Percentiles rank a stretch among this genome's conserved stretches.
Conservation (phyloP, 2,797 vertebrate species). For the Pempheris klunzingeri region DNA sequence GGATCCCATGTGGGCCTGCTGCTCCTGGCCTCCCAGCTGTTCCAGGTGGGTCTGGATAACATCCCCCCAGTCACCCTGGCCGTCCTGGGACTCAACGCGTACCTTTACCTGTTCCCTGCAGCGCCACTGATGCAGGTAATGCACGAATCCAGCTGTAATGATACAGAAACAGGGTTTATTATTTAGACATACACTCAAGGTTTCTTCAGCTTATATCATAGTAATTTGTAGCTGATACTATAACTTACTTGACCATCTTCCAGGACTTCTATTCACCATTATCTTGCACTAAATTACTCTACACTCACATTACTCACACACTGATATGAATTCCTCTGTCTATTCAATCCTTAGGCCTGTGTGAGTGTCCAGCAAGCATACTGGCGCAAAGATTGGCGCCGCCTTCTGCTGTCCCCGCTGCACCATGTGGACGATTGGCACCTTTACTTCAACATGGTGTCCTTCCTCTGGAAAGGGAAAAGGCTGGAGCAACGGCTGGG, state of each 20-base stretch:
- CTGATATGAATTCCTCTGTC: background rate
- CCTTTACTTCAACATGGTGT: slow-evolving; percentile 97
- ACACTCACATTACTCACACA: too few species aligned
- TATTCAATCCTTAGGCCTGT: slow-evolving; percentile 76
- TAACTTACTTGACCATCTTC: background rate
- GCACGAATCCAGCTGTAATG: background rate
- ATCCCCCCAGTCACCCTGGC: slow-evolving; percentile 93
- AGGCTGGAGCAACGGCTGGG: slow-evolving; percentile 90
- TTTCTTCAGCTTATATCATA: background rate
- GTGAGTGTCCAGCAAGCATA: slow-evolving; percentile 90
- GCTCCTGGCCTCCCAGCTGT: slow-evolving; percentile 90
- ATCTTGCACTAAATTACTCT: background rate
- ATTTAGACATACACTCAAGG: too few species aligned
- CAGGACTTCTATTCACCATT: background rate
- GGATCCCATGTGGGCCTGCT: slow-evolving; percentile 86
- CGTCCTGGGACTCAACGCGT: slow-evolving; percentile 90
- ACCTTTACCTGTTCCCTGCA: slow-evolving; percentile 90
- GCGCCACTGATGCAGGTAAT: slow-evolving; percentile 81
- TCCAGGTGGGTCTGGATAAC: slow-evolving; percentile 90
- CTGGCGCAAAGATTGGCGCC: slow-evolving; percentile 88
- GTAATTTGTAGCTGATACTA: background rate
- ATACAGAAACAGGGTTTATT: background rate
- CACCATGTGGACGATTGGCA: slow-evolving; percentile 95
- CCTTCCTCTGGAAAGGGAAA: slow-evolving; percentile 94
- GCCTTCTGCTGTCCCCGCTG: slow-evolving; percentile 91